Evolutionary conservation across 2,888 invertebrate species (phyloP).

Genomic region (Acheta domesticus): DNA sequence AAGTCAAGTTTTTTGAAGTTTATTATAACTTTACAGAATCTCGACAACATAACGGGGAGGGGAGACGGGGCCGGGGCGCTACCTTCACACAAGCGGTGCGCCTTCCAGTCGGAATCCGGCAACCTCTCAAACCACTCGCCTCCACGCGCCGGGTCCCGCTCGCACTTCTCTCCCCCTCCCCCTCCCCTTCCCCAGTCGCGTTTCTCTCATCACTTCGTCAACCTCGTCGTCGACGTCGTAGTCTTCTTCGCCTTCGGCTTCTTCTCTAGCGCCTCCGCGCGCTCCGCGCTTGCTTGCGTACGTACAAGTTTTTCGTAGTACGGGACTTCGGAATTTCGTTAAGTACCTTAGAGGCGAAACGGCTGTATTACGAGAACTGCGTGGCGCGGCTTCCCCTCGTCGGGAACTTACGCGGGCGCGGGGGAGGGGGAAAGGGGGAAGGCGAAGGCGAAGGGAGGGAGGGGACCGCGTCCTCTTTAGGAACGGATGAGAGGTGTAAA

Average conservation of each 20-base stretch:
- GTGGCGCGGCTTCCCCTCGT: not conserved
- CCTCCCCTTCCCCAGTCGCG: not conserved
- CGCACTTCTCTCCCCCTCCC: not conserved
- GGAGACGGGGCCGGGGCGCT: not conserved
- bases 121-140: not conserved
- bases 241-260: not conserved
- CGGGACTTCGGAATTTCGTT: slow-evolving; percentile 1
- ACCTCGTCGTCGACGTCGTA: no score
- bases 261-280: not conserved
- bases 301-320: not conserved
- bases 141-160: not conserved
- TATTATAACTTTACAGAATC: not conserved
- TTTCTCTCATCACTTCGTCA: not conserved
- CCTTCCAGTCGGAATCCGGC: not conserved
- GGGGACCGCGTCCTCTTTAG: no score
- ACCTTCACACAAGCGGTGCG: not conserved
- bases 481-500: no score
- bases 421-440: no score
- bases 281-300: not conserved
- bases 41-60: not conserved
- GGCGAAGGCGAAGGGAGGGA: no score
- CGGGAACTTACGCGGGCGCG: no score
- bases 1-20: not conserved
- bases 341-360: not conserved
- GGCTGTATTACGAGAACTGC: not conserved